phyloP scores from a whole-genome alignment of 1,140 invertebrate species.

The Rhizoglyphus robini region DNA sequence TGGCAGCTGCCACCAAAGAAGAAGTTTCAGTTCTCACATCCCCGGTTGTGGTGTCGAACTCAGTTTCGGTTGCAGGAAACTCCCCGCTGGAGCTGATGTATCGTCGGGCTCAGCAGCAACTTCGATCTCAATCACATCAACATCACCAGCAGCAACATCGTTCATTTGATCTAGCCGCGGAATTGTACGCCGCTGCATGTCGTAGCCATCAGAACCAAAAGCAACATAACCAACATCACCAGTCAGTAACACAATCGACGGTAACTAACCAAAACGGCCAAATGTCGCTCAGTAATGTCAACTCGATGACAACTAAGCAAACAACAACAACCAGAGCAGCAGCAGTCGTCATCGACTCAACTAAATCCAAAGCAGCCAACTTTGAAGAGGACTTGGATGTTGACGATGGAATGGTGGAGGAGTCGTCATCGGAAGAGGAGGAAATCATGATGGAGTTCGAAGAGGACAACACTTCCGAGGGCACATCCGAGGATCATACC shows the following conservation, averaged over 20 bases:
- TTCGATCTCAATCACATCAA: not conserved
- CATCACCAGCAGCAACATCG: not conserved
- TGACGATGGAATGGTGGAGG: not conserved
- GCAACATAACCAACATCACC: not conserved
- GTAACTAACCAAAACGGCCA: too few species aligned
- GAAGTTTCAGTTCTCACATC: too few species aligned
- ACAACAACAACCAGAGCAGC: not conserved
- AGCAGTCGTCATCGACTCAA: not conserved
- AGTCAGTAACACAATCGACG: not conserved
- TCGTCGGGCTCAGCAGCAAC: not conserved
- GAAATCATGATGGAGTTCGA: not conserved
- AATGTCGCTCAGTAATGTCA: not conserved
- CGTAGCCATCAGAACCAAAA: not conserved
- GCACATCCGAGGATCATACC: not conserved
- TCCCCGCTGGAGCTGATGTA: too few species aligned
- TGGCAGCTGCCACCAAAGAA: too few species aligned
- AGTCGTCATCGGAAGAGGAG: not conserved
- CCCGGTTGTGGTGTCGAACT: too few species aligned
- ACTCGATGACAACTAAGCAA: not conserved
- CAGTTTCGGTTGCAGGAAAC: too few species aligned
- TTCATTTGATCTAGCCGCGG: constrained; percentile 11
- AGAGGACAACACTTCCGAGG: not conserved
- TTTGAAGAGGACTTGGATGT: not conserved
- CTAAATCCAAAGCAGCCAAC: not conserved
- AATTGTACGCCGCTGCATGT: constrained; percentile 6